Percentiles rank a stretch among this genome's conserved stretches.
Conservation (phyloP, 2,113 vertebrate species). For the Chaetops frenatus region DNA sequence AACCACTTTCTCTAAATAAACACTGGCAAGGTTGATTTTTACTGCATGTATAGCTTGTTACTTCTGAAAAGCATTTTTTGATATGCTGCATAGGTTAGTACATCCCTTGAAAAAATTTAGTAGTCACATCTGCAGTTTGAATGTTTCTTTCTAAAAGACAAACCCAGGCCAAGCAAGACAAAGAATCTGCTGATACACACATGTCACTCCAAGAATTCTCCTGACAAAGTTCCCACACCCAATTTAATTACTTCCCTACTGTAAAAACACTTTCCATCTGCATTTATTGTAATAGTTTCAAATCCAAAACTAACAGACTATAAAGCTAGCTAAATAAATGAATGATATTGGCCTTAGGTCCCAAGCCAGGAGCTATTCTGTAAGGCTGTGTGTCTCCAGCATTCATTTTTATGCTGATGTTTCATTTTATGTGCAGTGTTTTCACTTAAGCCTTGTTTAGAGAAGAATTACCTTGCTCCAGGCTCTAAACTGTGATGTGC, state of each 20-base stretch:
- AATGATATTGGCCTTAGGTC: constrained; percentile 60
- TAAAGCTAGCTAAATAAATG: constrained; percentile 77
- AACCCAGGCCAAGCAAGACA: constrained; percentile 67
- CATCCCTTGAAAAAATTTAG: not conserved
- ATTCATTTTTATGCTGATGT: constrained; percentile 69
- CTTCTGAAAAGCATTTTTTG: not conserved
- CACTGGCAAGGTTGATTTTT: not conserved
- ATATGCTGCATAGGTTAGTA: not conserved
- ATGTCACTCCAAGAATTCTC: constrained; percentile 78
- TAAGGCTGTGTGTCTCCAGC: constrained; percentile 48
- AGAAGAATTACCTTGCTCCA: constrained; percentile 54
- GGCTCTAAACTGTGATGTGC: not conserved
- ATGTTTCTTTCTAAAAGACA: constrained; percentile 58
- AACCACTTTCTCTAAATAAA: not conserved
- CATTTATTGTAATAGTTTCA: constrained; percentile 72
- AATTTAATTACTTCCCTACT: constrained; percentile 79
- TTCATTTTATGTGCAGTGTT: constrained; percentile 59
- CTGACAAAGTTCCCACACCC: constrained; percentile 73
- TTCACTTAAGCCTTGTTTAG: constrained; percentile 65
- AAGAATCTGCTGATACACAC: constrained; percentile 77
- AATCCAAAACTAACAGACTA: constrained; percentile 75
- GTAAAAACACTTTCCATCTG: constrained; percentile 77
- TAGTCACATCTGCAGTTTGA: constrained; percentile 56
- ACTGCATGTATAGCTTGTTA: not conserved
- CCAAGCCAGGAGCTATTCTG: constrained; percentile 64